Evolutionary conservation across 2,797 vertebrate species (phyloP).

Genomic region (Mus minutoides): DNA sequence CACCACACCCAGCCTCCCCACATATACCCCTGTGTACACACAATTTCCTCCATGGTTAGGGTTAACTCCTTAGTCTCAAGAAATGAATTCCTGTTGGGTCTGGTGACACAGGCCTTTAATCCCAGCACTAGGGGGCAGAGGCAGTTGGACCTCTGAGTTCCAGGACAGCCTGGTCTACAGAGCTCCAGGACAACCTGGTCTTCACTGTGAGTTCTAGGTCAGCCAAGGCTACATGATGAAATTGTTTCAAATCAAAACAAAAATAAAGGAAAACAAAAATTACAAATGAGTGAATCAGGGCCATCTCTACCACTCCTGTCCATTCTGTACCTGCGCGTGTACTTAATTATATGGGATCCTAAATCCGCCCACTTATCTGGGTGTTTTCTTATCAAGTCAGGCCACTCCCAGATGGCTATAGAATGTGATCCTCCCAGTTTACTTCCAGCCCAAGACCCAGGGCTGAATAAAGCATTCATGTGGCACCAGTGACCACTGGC

Average conservation of each 20-base stretch:
- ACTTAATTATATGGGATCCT: not conserved
- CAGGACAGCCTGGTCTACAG: not conserved
- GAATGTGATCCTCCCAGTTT: fast-evolving
- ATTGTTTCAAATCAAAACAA: not conserved
- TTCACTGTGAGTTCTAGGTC: not conserved
- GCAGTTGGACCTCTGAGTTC: not conserved
- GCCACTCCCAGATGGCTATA: not conserved
- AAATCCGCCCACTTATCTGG: not conserved
- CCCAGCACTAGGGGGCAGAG: not conserved
- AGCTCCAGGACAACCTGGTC: not conserved
- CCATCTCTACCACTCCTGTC: not conserved
- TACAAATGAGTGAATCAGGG: not conserved
- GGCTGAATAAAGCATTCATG: not conserved
- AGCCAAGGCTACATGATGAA: not conserved
- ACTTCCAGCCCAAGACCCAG: not conserved
- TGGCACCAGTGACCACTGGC: not conserved
- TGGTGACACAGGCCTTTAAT: not conserved
- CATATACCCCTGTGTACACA: fast-evolving
- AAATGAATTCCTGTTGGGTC: not conserved
- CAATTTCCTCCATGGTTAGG: not conserved
- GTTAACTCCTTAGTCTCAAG: not conserved
- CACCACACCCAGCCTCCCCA: fast-evolving
- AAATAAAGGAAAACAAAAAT: not conserved
- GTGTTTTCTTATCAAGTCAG: not conserved
- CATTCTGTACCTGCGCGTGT: not conserved